phyloP scores from a whole-genome alignment of 2,797 vertebrate genomes.

The Xenops minutus region DNA sequence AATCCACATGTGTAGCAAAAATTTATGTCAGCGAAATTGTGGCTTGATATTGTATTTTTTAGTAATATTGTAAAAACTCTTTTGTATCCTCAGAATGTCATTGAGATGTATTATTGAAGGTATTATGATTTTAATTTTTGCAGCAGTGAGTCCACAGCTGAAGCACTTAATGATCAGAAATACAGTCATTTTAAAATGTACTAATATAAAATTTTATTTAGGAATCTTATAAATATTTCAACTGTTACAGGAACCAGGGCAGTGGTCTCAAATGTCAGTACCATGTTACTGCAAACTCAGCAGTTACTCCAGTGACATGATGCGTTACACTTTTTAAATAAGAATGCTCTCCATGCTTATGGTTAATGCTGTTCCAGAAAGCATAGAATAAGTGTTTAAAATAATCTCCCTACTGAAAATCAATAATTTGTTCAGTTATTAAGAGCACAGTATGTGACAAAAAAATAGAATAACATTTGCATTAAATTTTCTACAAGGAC shows the following conservation, averaged over 20 bases:
- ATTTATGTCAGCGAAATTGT: not conserved
- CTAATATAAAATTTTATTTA: not conserved
- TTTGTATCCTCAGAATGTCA: not conserved
- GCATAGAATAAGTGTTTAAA: slow-evolving; percentile 57
- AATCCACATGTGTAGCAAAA: not conserved
- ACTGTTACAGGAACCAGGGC: not conserved
- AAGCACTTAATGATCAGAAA: not conserved
- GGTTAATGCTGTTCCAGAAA: slow-evolving; percentile 34
- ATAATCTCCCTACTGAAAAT: slow-evolving; percentile 54
- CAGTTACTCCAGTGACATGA: not conserved
- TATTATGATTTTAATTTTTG: not conserved
- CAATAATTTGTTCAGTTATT: slow-evolving; percentile 58
- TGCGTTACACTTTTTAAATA: not conserved
- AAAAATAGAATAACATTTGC: slow-evolving; percentile 56
- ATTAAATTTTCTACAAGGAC: slow-evolving; percentile 42
- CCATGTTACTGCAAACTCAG: not conserved
- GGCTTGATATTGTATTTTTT: not conserved
- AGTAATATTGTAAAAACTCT: not conserved
- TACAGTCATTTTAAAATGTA: not conserved
- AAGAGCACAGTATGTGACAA: not conserved
- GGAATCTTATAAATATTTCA: not conserved
- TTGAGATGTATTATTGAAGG: not conserved
- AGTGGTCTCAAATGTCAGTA: not conserved
- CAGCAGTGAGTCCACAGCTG: not conserved
- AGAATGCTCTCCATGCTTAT: not conserved